Evolutionary conservation across 2,797 vertebrate species (phyloP).

Genomic region (Dipus sagitta): DNA sequence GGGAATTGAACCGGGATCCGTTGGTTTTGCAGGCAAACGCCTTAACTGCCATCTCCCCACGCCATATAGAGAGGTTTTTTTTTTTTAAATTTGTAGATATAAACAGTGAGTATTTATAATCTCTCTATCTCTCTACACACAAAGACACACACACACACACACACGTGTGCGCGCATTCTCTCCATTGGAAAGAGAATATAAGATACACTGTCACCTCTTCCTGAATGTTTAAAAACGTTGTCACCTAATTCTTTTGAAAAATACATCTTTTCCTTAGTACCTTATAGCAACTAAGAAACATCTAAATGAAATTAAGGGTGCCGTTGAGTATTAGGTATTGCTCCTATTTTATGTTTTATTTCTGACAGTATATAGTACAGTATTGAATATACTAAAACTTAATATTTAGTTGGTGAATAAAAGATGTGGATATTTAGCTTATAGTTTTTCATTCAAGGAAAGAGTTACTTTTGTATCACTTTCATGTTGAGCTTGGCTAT

Average conservation of each 20-base stretch:
- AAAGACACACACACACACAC: too few species aligned
- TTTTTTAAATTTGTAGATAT: neutral
- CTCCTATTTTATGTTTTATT: neutral
- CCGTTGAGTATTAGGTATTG: neutral
- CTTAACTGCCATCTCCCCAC: too few species aligned
- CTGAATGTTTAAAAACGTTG: neutral
- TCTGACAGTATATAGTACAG: neutral
- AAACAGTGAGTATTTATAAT: neutral
- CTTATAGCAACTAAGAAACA: neutral
- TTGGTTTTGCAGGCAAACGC: too few species aligned
- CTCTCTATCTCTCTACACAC: neutral
- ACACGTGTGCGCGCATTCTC: neutral
- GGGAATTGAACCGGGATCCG: too few species aligned
- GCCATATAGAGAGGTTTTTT: too few species aligned
- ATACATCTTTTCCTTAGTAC: neutral
- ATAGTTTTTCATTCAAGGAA: neutral
- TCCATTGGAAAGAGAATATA: conserved; percentile 2
- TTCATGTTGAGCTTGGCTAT: neutral
- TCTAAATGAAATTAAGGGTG: neutral
- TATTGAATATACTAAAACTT: neutral
- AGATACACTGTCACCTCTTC: neutral
- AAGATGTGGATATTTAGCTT: neutral
- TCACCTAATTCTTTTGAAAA: conserved; percentile 35
- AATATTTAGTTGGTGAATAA: neutral
- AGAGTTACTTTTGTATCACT: neutral